Conservation (phyloP, 1,140 invertebrate species). For the Aphis craccivora region DNA sequence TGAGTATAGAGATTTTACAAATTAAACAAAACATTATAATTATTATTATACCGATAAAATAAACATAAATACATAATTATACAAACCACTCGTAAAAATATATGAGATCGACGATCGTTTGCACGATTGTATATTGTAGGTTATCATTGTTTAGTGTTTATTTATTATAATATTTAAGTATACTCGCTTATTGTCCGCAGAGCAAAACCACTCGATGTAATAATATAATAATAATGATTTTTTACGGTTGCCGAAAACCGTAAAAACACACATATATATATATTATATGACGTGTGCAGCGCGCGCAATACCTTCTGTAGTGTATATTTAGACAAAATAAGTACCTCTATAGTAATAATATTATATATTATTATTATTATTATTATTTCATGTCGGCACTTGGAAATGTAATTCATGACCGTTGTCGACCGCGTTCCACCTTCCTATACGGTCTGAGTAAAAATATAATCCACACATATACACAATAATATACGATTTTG, state of each 20-base stretch:
- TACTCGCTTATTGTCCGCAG: not conserved
- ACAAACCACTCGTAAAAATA: too few species aligned
- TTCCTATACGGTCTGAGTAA: not conserved
- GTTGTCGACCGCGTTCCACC: not conserved
- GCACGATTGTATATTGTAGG: not conserved
- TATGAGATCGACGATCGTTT: too few species aligned
- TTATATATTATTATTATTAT: constrained; percentile 21
- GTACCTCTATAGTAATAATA: not conserved
- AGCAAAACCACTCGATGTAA: not conserved
- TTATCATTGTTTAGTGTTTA: not conserved
- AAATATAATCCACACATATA: not conserved
- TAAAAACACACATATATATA: not conserved
- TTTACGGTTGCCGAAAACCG: not conserved
- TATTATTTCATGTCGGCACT: not conserved
- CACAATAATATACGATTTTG: not conserved
- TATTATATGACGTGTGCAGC: too few species aligned
- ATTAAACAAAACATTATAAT: too few species aligned
- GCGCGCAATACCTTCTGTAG: not conserved
- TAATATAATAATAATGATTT: not conserved
- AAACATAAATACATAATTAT: too few species aligned
- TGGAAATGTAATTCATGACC: not conserved
- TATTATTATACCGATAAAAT: too few species aligned
- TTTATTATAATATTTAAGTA: not conserved
- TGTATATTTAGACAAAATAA: not conserved
- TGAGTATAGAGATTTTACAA: too few species aligned